Evolutionary conservation across 2,113 vertebrate genomes (phyloP), one percentile per base, ranked within the genome.

Genomic region (Neoarius graeffei): DNA sequence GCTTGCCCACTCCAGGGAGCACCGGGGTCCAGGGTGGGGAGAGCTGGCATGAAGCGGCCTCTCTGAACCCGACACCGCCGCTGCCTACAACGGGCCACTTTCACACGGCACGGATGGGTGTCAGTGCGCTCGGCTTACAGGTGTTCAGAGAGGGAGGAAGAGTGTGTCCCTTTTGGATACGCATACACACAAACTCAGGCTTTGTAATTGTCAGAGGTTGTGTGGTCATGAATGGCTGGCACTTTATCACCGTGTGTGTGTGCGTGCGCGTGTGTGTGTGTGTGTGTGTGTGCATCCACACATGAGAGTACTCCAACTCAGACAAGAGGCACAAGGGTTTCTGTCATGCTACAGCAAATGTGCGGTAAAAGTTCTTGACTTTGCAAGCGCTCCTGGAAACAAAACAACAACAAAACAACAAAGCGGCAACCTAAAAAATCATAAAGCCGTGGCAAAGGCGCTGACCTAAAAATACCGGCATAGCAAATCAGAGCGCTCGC

Each of bases 1-100:
- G 96, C 97, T 94, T 97, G 95, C 92, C 94, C 93, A 93, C 96
- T 98, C 97, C 96, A 95, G 85, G 83, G 96, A 96, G 97, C 95
- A 97, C 97, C 94, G 96, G 96, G 80, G 87, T 83, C 50, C 89
- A 88, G 85, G 73, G 85, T 74, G 85, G 93, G 96, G 92, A 93
- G 96, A 94, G 94, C 95, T 91, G 95, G 97, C 95, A 94, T 73
- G 96, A 94, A 95, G 96, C 94, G 93, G 94, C 94, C 93, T 94
- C 93, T 93, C 93, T 93, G 95, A 97, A 97, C 96, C 96, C 95
- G 96, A 95, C 94, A 94, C 93, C 92, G 93, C 95, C 94, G 93
- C 91, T 93, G 87, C 48, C n/a, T 88, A 98, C 97, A 97, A 97
- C 96, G 93, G 95, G 90, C 89, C 96, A 92, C 90, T 96, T 97